Evolutionary conservation across 1,140 invertebrate species (phyloP), one percentile per base, ranked within the genome.

Genomic region (Aphelinus atriplicis): DNA sequence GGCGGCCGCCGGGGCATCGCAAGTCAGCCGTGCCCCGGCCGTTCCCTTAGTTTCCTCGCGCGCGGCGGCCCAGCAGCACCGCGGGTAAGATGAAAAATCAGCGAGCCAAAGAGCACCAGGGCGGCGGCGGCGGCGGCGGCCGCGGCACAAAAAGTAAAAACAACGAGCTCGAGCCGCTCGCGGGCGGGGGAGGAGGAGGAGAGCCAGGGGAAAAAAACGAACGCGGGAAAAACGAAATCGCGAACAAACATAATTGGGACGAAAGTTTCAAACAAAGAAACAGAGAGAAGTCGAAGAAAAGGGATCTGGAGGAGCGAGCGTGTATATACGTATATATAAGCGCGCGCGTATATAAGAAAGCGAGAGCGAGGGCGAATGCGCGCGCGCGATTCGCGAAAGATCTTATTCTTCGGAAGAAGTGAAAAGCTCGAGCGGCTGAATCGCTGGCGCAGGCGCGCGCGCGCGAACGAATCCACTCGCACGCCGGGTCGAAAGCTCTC

Each of bases 241-340:
- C 55, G 62, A 75, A 58, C 62, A 75, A 71, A 75, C 56, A 66
- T 71, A 71, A 75, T 70, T 71, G 64, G 47, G 58, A 64, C 53
- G 48, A 55, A 75, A 75, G 62, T 75, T 71, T 71, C 47, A 71
- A 71, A 75, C 68, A 71, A 75, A 75, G 62, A 60, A 75, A 71
- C 62, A 75, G 71, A 46, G 58, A 48, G 69, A 26, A 26, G 26
- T 26, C 26, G 26, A 26, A 26, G 74, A 70, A 62, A 67, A 76
- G 66, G 58, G 63, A 63, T 55, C 63, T 77, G 70, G 76, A 78
- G 76, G 70, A 69, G 71, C 55, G 6, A 48, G 10, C 66, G 50
- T 76, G 65, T 51, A 50, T 43, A 72, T 48, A 71, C 64, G 26
- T 26, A 63, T 26, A 26, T 26, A 26, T 26, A 26, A 26, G 26